Base-by-base conservation (phyloP, 2,888 invertebrate genomes). In the Cremastinae sp. region DNA sequence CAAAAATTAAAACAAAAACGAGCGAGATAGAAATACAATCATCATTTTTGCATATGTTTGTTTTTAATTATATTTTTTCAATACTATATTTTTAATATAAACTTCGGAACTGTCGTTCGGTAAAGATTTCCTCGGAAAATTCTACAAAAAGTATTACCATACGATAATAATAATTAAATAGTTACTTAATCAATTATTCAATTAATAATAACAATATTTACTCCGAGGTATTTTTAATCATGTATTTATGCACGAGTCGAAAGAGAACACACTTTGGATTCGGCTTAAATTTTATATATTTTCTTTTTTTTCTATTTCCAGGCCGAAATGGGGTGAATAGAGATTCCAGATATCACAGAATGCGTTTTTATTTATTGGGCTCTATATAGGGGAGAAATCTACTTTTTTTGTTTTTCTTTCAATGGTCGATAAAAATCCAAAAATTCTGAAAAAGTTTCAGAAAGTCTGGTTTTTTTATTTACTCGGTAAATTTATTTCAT, bases 291-390 rank as follows among this genome's bases (percentile, higher is more conserved):
- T n/a, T 55, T 49, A 56, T 35, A 47, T 56, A 53, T 51, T 49
- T 35, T 68, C 9, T 22, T 53, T 62, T 64, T 61, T 47, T 70
- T 66, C 47, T 49, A 58, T 18, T 14, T 72, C 55, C 69, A 77
- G 74, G 75, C 76, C 74, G 62, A 59, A 78, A 69, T 12, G 14
- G 53, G 18, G 49, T 64, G 68, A 56, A 74, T 62, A 78, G 83
- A 82, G 83, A 83, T 83, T 84, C 85, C 82, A 78, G 82, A 62
- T 85, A 84, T 85, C 85, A 85, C 85, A 85, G 85, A 84, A 83
- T 82, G 80, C 68, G 78, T 79, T 82, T 74, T 77, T 74, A 64
- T 47, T 14, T 62, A 5, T 51, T 51, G 35, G 68, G 45, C 51
- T 10, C 64, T 53, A 37, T 35, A 14, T 45, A 37, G 22, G 12